phyloP scores from a whole-genome alignment of 2,888 invertebrate genomes.

The Macaria notata region DNA sequence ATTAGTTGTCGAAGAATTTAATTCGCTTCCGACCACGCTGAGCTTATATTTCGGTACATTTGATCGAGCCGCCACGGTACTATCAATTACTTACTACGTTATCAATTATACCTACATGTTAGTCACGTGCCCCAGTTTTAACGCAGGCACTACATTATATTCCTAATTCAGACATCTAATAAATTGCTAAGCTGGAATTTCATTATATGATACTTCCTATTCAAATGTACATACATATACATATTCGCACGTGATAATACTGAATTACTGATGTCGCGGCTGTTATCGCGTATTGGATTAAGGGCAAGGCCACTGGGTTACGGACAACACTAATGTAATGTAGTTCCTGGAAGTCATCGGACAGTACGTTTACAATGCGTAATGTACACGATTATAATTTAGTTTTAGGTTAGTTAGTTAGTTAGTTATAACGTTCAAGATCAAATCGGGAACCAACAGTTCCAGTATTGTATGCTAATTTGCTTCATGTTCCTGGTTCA shows the following conservation, averaged over 20 bases:
- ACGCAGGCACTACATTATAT: too few species aligned
- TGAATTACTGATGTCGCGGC: constrained; percentile 23
- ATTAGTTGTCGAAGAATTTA: constrained; percentile 5
- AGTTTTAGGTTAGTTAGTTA: too few species aligned
- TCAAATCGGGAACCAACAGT: constrained; percentile 28
- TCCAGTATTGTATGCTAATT: constrained; percentile 41
- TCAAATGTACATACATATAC: too few species aligned
- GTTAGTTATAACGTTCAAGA: constrained; percentile 19
- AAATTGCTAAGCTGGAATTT: too few species aligned
- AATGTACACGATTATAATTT: too few species aligned
- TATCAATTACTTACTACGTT: background rate
- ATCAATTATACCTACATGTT: background rate
- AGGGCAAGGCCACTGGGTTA: constrained; percentile 63
- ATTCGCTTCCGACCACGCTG: background rate
- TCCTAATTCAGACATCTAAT: too few species aligned
- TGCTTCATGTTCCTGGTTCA: constrained; percentile 7
- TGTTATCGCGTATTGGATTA: constrained; percentile 52
- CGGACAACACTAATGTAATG: constrained; percentile 37
- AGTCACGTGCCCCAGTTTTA: background rate
- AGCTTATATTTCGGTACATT: background rate
- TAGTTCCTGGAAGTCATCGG: constrained; percentile 16
- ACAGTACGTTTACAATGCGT: background rate
- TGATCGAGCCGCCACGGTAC: background rate
- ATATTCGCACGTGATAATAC: background rate
- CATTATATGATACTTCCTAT: too few species aligned